A percentile compares a stretch with the other conserved stretches of the same genome.
phyloP scores from a whole-genome alignment of 2,113 vertebrate species.

The Nettapus auritus region DNA sequence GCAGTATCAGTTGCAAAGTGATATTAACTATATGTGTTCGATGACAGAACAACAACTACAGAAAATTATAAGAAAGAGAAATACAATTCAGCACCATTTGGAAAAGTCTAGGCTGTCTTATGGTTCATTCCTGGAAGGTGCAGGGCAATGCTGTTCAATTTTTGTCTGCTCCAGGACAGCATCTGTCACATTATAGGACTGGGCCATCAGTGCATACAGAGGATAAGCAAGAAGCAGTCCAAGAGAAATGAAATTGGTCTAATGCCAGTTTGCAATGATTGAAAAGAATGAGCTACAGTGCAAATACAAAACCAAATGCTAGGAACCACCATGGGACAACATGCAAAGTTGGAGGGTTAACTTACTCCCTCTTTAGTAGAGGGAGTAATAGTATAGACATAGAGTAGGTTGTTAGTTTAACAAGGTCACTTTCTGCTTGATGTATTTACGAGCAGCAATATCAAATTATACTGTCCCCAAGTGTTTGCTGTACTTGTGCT shows the following conservation, averaged over 20 bases:
- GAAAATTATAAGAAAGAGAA: not conserved
- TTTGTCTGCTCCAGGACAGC: not conserved
- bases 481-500: not conserved
- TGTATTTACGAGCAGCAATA: slow-evolving; percentile 35
- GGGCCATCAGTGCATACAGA: not conserved
- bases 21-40: not conserved
- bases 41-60: not conserved
- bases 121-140: not conserved
- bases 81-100: not conserved
- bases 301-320: not conserved
- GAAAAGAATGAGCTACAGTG: not conserved
- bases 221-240: not conserved
- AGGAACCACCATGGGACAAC: not conserved
- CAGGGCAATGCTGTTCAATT: not conserved
- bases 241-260: not conserved
- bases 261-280: not conserved
- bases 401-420: not conserved
- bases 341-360: not conserved
- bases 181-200: slow-evolving; percentile 17
- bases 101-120: not conserved
- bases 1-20: not conserved
- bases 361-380: not conserved
- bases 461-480: slow-evolving; percentile 4
- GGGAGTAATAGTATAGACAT: not conserved
- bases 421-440: slow-evolving; percentile 2